Evolutionary conservation across 2,888 invertebrate genomes (phyloP).

Genomic region (Arge pagana): DNA sequence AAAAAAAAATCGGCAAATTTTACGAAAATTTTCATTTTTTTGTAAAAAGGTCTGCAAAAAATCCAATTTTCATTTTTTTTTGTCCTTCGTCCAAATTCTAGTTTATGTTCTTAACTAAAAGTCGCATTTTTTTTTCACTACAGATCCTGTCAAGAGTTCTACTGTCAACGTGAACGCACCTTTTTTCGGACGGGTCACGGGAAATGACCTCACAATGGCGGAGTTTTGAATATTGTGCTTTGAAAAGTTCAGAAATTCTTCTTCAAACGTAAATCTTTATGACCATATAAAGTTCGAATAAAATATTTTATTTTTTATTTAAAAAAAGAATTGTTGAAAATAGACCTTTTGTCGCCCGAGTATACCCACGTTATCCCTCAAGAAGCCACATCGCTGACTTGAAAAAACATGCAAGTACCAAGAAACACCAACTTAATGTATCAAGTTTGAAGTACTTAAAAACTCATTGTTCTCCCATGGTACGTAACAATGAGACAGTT

Average conservation of each 20-base stretch:
- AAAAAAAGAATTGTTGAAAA: constrained; percentile 25
- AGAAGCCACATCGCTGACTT: too few species aligned
- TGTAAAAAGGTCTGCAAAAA: constrained; percentile 24
- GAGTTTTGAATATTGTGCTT: constrained; percentile 18
- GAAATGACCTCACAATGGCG: constrained; percentile 16
- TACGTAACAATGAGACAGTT: too few species aligned
- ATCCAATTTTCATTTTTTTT: constrained; percentile 21
- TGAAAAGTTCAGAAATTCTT: constrained; percentile 12
- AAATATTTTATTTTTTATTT: constrained; percentile 21
- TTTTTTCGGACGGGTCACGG: constrained; percentile 21
- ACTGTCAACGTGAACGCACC: constrained; percentile 18
- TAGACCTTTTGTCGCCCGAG: constrained; percentile 22
- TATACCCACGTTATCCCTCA: constrained; percentile 25
- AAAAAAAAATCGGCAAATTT: constrained; percentile 24
- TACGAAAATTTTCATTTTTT: constrained; percentile 11
- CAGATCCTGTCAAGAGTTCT: constrained; percentile 16
- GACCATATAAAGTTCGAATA: constrained; percentile 21
- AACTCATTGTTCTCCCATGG: too few species aligned
- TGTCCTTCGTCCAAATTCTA: constrained; percentile 18
- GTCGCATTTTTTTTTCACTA: constrained; percentile 9
- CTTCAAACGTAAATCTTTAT: constrained; percentile 20
- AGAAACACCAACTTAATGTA: too few species aligned
- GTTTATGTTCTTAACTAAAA: constrained; percentile 20
- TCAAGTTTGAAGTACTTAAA: too few species aligned
- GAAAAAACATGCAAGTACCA: too few species aligned